phyloP scores from a whole-genome alignment of 1,140 invertebrate species.

The Tetragnatha versicolor region DNA sequence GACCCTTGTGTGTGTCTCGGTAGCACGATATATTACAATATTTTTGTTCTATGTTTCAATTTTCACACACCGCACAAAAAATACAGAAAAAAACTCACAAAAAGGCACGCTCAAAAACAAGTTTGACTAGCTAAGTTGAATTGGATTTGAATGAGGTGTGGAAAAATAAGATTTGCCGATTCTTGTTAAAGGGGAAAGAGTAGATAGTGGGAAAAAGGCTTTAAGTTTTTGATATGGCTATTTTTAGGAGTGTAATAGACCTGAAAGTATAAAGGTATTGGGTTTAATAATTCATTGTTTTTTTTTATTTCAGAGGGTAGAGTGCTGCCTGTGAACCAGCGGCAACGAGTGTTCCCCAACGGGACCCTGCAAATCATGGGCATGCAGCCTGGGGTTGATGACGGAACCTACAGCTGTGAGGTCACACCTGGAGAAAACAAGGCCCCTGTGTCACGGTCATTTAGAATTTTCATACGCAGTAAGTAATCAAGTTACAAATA shows the following conservation, averaged over 20 bases:
- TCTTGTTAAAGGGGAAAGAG: too few relatives aligned
- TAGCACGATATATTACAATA: too few relatives aligned
- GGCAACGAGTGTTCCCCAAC: slow-evolving; percentile 67
- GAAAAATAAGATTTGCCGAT: too few relatives aligned
- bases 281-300: not conserved
- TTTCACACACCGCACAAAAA: too few relatives aligned
- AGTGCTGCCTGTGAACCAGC: slow-evolving; percentile 65
- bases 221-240: too few relatives aligned
- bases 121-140: too few relatives aligned
- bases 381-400: slow-evolving; percentile 67
- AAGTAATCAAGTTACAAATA: not conserved
- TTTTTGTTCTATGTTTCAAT: too few relatives aligned
- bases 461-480: slow-evolving; percentile 41
- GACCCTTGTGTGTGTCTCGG: too few relatives aligned
- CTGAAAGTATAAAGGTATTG: not conserved
- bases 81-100: too few relatives aligned
- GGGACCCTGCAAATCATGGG: slow-evolving; percentile 75
- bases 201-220: too few relatives aligned
- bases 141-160: too few relatives aligned
- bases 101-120: too few relatives aligned
- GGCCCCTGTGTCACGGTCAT: slow-evolving; percentile 33
- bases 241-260: not conserved
- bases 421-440: slow-evolving; percentile 31
- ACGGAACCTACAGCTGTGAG: slow-evolving; percentile 67
- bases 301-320: slow-evolving; percentile 62